Evolutionary conservation across 1,140 invertebrate species (phyloP).

Genomic region (Macrocentrus cingulum): DNA sequence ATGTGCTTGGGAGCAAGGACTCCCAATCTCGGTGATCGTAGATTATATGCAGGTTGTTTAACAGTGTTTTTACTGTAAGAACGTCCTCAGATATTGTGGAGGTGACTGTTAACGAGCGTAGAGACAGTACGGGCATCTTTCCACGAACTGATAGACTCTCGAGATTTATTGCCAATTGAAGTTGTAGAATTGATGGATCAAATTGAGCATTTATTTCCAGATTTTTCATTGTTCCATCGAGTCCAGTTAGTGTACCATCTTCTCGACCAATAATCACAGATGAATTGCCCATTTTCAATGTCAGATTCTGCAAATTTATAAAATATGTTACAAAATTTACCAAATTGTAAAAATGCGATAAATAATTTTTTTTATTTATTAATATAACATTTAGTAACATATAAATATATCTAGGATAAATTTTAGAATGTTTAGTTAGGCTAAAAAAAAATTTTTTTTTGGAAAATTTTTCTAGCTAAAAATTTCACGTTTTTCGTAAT

Average conservation of each 20-base stretch:
- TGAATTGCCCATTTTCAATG: conserved; percentile 70
- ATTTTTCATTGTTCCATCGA: conserved; percentile 53
- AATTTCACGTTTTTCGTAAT: too few relatives aligned
- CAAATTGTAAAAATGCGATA: too few relatives aligned
- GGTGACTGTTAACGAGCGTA: conserved; percentile 71
- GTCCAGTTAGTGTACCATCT: conserved; percentile 58
- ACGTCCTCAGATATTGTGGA: conserved; percentile 71
- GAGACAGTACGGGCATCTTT: conserved; percentile 62
- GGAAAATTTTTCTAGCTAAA: too few relatives aligned
- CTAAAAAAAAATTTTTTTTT: too few relatives aligned
- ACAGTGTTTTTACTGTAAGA: conserved; percentile 67
- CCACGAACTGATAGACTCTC: conserved; percentile 68
- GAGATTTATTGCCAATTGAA: conserved; percentile 68
- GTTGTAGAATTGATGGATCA: conserved; percentile 56
- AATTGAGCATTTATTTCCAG: conserved; percentile 62
- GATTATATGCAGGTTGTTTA: conserved; percentile 69
- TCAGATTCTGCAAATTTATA: conserved; percentile 63
- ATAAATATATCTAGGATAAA: too few relatives aligned
- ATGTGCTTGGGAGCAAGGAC: conserved; percentile 39
- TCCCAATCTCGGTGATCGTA: conserved; percentile 69
- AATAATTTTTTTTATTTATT: too few relatives aligned
- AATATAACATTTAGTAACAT: too few relatives aligned
- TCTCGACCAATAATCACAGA: conserved; percentile 68
- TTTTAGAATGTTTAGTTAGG: too few relatives aligned
- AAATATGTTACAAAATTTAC: conserved; percentile 3